Evolutionary conservation across 2,797 vertebrate genomes (phyloP), one percentile per base, ranked within the genome.

Genomic region (Brachymystax lenok): DNA sequence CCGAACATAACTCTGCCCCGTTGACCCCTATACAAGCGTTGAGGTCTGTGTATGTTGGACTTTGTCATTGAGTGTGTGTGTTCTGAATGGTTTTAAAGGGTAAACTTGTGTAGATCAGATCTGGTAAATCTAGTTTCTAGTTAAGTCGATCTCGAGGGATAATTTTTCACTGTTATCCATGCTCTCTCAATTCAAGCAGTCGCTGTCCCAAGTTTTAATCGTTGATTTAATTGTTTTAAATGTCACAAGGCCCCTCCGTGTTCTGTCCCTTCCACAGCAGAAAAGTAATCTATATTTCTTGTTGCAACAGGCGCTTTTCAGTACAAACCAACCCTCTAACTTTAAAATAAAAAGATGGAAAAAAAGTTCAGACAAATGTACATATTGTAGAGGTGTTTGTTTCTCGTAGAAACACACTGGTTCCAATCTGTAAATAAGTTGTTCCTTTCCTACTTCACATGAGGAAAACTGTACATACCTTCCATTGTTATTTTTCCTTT

Each of bases 301-400:
- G 84, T 89, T 89, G 84, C 85, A 83, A 85, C 77, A 77, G 88
- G 82, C 87, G 83, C 87, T 88, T 91, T 91, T 92, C 89, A 91
- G 82, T 90, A 83, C 91, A 90, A 91, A 92, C 84, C 82, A 87
- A 91, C 91, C 83, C 85, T 86, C 88, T 89, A 88, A 85, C 77
- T 82, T 88, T 87, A 86, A 87, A 84, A 87, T 74, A 80, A 89
- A 89, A 81, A 82, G 74, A 56, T 7, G 13, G 52, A 75, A 75
- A 82, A 88, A 79, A 82, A 89, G 52, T 67, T 82, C 73, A 88
- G 89, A 87, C 88, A 83, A 82, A 70, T 95, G 94, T 95, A 95
- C 93, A 95, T 95, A 95, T 93, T 95, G 93, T 95, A 93, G 93
- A 94, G 88, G 93, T 95, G 94, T 94, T 94, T 95, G 94, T 95